Evolutionary conservation across 1,140 invertebrate genomes (phyloP).

Genomic region (Drosophila setifemur): DNA sequence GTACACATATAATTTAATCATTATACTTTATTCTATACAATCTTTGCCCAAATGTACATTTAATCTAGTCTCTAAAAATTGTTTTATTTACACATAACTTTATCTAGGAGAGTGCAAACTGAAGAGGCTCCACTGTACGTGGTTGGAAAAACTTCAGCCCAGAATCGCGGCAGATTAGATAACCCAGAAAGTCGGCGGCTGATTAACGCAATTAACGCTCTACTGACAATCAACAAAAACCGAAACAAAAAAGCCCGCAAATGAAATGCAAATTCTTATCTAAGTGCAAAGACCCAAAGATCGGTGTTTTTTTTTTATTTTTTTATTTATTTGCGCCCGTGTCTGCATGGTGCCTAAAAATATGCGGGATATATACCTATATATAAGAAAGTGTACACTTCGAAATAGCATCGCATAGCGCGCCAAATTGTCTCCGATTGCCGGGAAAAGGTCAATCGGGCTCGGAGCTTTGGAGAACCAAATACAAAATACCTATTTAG

Average conservation of each 20-base stretch:
- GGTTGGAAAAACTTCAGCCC: background rate
- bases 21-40: background rate
- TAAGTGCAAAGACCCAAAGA: conserved; percentile 54
- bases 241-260: background rate
- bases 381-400: background rate
- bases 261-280: conserved; percentile 59
- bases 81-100: background rate
- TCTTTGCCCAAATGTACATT: no score
- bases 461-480: conserved; percentile 7
- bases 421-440: conserved; percentile 26
- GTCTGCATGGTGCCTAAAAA: conserved; percentile 37
- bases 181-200: conserved; percentile 14
- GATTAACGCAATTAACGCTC: conserved; percentile 30
- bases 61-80: background rate
- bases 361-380: conserved; percentile 3
- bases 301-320: conserved; percentile 20
- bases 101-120: background rate
- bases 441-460: conserved; percentile 17
- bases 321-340: conserved; percentile 34
- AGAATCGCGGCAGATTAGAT: conserved; percentile 13
- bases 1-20: background rate
- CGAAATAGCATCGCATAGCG: conserved; percentile 17
- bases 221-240: conserved; percentile 7
- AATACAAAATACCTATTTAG: background rate
- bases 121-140: background rate